A percentile compares a stretch with the other conserved stretches of the same genome.
Evolutionary conservation across 2,797 vertebrate genomes (phyloP).

Genomic region (Mallotus villosus): DNA sequence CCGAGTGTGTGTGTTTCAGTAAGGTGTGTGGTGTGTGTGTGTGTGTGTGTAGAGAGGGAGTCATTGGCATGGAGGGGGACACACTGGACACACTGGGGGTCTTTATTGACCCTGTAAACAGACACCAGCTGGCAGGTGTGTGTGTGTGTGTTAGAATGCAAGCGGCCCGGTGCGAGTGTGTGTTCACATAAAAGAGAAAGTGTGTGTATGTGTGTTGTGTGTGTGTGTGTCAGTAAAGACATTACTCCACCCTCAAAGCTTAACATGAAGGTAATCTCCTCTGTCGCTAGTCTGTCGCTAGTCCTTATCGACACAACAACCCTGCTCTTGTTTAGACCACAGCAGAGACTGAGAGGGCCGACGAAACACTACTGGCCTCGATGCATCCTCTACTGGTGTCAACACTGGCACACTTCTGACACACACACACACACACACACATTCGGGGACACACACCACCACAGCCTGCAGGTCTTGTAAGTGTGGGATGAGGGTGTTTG

Average conservation of each 20-base stretch:
- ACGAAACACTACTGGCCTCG: slow-evolving; percentile 50
- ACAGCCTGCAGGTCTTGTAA: slow-evolving; percentile 41
- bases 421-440: slow-evolving; percentile 29
- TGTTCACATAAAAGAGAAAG: background rate
- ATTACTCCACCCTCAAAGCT: slow-evolving; percentile 43
- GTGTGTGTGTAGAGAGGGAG: background rate
- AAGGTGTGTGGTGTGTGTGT: background rate
- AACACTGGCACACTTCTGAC: background rate
- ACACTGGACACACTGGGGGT: background rate
- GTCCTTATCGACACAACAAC: slow-evolving; percentile 66
- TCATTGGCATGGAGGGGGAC: background rate
- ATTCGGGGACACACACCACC: background rate
- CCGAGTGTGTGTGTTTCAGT: too few species aligned
- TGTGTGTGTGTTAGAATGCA: slow-evolving; percentile 9
- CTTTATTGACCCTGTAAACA: background rate
- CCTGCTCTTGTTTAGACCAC: slow-evolving; percentile 69
- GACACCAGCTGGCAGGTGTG: background rate
- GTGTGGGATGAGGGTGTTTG: slow-evolving; percentile 52
- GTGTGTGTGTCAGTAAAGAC: slow-evolving; percentile 27
- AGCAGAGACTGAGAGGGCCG: slow-evolving; percentile 68
- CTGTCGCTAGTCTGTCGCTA: slow-evolving; percentile 21
- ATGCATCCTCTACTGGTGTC: background rate
- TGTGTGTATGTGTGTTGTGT: background rate
- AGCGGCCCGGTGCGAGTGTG: background rate
- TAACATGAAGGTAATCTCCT: slow-evolving; percentile 52